These are phyloP conservation scores for Sebastes elongatus DNA, from an alignment of 2,797 vertebrate genomes.

Conservation along the genomic window DNA sequence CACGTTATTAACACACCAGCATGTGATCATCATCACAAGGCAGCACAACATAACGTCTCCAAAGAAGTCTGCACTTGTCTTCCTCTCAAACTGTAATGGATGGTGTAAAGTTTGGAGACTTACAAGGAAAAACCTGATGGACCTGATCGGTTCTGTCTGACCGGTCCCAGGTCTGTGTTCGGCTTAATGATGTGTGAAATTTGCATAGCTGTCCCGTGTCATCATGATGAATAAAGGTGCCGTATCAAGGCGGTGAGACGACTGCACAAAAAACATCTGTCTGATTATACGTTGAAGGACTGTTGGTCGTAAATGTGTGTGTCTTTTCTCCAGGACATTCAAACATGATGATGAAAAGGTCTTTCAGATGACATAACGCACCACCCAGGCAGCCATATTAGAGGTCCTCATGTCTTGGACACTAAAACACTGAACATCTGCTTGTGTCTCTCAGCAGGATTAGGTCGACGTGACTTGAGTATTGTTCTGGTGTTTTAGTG, in stretches of 20 bases:
- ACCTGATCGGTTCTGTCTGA: not conserved
- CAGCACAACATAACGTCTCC: not conserved
- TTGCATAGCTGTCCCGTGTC: slow-evolving; percentile 21
- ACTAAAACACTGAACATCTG: slow-evolving; percentile 35
- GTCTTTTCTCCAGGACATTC: slow-evolving; percentile 10
- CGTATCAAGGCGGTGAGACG: slow-evolving; percentile 1
- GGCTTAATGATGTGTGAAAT: slow-evolving; percentile 46
- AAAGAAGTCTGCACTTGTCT: not conserved
- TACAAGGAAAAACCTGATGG: not conserved
- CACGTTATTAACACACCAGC: not conserved
- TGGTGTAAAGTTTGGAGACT: not conserved
- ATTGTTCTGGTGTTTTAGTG: not conserved
- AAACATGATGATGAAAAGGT: not conserved
- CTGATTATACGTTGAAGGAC: not conserved
- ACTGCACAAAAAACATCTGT: slow-evolving; percentile 27
- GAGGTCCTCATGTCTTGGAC: not conserved
- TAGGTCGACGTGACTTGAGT: not conserved
- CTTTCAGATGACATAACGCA: slow-evolving; percentile 28
- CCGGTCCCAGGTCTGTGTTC: slow-evolving; percentile 20
- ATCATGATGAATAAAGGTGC: slow-evolving; percentile 1
- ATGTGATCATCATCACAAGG: not conserved
- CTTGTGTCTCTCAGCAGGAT: slow-evolving; percentile 2
- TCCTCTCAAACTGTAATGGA: not conserved
- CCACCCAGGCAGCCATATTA: not conserved
- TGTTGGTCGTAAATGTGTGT: not conserved